Evolutionary conservation across 2,888 invertebrate species (phyloP).

Genomic region (Sepioteuthis lessoniana): DNA sequence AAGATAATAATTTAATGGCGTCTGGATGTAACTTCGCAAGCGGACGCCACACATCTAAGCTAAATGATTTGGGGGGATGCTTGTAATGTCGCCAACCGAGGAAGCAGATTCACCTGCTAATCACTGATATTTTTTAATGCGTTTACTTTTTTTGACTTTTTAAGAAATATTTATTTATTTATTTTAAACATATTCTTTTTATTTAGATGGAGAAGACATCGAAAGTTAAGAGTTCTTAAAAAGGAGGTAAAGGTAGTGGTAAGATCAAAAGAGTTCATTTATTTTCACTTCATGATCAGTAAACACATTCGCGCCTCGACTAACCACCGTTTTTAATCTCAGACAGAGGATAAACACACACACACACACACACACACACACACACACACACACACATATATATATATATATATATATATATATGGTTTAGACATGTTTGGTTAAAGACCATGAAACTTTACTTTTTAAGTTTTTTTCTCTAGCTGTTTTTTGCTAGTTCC

Average conservation of each 20-base stretch:
- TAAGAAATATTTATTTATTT: too few species aligned
- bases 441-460: too few species aligned
- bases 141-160: too few species aligned
- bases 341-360: neutral
- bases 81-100: neutral
- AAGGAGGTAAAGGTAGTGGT: neutral
- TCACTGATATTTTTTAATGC: neutral
- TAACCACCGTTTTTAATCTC: neutral
- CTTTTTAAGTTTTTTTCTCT: too few species aligned
- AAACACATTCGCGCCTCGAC: neutral
- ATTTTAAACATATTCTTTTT: too few species aligned
- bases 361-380: neutral
- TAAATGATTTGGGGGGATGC: neutral
- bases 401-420: too few species aligned
- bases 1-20: conserved; percentile 33
- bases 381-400: neutral
- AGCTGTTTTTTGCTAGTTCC: too few species aligned
- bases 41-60: conserved; percentile 33
- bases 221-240: neutral
- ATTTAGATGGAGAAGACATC: neutral
- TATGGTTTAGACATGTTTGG: too few species aligned
- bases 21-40: conserved; percentile 14
- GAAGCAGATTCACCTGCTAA: neutral
- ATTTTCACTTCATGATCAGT: neutral
- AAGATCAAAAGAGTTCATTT: neutral